Evolutionary conservation across 2,888 invertebrate genomes (phyloP).

Genomic region (Cecidostiba fungosa): DNA sequence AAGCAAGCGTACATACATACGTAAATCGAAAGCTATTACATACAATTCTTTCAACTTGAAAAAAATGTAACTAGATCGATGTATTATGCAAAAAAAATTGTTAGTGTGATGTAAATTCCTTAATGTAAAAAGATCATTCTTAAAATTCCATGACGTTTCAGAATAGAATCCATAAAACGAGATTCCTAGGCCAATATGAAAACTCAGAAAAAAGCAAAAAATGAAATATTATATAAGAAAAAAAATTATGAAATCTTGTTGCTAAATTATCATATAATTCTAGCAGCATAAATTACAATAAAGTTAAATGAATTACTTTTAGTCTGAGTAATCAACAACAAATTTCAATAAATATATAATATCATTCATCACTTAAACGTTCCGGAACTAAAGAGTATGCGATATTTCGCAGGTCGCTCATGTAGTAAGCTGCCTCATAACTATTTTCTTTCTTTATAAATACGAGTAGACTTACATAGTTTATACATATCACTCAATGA

Average conservation of each 20-base stretch:
- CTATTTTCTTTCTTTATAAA: slow-evolving; percentile 48
- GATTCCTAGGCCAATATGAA: slow-evolving; percentile 16
- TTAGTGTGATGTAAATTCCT: neutral
- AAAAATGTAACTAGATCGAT: slow-evolving; percentile 45
- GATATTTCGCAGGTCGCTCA: slow-evolving; percentile 10
- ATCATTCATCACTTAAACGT: slow-evolving; percentile 1
- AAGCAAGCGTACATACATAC: slow-evolving; percentile 44
- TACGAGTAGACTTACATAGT: slow-evolving; percentile 57
- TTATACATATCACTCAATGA: slow-evolving; percentile 62
- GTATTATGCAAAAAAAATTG: slow-evolving; percentile 51
- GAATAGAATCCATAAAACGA: slow-evolving; percentile 21
- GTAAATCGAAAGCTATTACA: slow-evolving; percentile 25
- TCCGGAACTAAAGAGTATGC: slow-evolving; percentile 17
- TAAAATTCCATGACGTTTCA: slow-evolving; percentile 44
- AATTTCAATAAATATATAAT: neutral
- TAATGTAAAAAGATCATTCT: slow-evolving; percentile 21
- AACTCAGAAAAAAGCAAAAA: slow-evolving; percentile 28
- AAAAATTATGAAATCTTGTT: neutral
- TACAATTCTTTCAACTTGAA: slow-evolving; percentile 6
- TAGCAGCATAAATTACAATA: neutral
- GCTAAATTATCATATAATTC: neutral
- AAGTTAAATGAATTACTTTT: neutral
- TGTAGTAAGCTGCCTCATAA: slow-evolving; percentile 27
- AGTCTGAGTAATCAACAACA: neutral
- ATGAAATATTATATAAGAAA: neutral